Percentiles rank a stretch among this genome's conserved stretches.
These are phyloP conservation scores for Dryobotodes eremita DNA, from an alignment of 2,888 invertebrate species.

Conservation along the genomic window DNA sequence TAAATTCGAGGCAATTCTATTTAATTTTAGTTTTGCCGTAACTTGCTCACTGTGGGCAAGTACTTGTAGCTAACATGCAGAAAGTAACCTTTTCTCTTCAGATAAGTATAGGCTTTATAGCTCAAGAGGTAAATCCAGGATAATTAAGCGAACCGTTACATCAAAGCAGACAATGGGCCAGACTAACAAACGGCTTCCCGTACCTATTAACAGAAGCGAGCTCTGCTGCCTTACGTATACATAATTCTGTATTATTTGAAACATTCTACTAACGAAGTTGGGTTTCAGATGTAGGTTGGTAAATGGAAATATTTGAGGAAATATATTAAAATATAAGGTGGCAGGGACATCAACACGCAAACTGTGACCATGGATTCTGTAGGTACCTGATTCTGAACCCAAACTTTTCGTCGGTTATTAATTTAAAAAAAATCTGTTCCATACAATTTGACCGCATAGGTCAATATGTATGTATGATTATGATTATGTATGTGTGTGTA, in stretches of 20 bases:
- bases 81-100: constrained; percentile 27
- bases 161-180: constrained; percentile 45
- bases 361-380: too few species aligned
- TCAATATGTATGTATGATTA: too few species aligned
- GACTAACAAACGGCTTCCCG: constrained; percentile 37
- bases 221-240: not conserved
- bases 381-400: too few species aligned
- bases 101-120: constrained; percentile 14
- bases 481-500: too few species aligned
- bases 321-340: too few species aligned
- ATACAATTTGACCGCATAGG: too few species aligned
- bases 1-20: not conserved
- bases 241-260: constrained; percentile 7
- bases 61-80: not conserved
- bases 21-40: not conserved
- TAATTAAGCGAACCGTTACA: constrained; percentile 41
- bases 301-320: not conserved
- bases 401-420: too few species aligned
- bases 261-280: constrained; percentile 6
- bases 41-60: not conserved
- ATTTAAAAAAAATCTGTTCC: too few species aligned
- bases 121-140: constrained; percentile 29
- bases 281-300: not conserved
- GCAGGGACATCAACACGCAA: too few species aligned
- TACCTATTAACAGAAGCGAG: constrained; percentile 19